phyloP scores from a whole-genome alignment of 2,888 invertebrate species.

The Nymphalis urticae region DNA sequence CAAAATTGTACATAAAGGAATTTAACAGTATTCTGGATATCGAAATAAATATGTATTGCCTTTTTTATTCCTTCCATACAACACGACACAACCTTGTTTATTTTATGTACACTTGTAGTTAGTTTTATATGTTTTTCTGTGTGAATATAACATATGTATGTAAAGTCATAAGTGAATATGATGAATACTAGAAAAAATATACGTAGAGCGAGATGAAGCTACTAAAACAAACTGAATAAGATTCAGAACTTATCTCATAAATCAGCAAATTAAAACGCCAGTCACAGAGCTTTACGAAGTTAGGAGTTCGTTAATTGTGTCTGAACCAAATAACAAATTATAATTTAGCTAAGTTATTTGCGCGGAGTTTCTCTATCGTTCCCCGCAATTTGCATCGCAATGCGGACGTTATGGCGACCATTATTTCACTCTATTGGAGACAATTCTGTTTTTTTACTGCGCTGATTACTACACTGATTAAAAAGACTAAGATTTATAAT shows the following conservation, averaged over 20 bases:
- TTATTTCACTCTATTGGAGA: constrained; percentile 11
- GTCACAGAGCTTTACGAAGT: constrained; percentile 41
- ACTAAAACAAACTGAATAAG: constrained; percentile 15
- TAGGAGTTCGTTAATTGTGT: constrained; percentile 50
- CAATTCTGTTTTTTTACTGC: neutral
- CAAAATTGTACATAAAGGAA: too few relatives aligned
- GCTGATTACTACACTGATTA: neutral
- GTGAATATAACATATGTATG: too few relatives aligned
- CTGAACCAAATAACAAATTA: constrained; percentile 66
- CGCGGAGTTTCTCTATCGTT: constrained; percentile 58
- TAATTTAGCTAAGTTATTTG: constrained; percentile 62
- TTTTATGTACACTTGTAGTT: too few relatives aligned
- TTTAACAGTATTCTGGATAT: too few relatives aligned
- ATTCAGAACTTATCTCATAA: constrained; percentile 33
- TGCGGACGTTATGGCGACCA: constrained; percentile 43
- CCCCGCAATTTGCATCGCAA: constrained; percentile 62
- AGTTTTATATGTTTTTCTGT: too few relatives aligned
- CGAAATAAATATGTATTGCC: too few relatives aligned
- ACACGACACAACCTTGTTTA: too few relatives aligned
- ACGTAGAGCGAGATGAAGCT: neutral
- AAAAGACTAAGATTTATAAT: neutral
- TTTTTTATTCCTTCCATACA: too few relatives aligned
- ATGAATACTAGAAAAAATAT: too few relatives aligned
- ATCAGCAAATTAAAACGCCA: constrained; percentile 39
- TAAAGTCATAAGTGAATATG: too few relatives aligned